Base-by-base conservation (phyloP, 2,888 invertebrate genomes). In the Stramonita haemastoma region DNA sequence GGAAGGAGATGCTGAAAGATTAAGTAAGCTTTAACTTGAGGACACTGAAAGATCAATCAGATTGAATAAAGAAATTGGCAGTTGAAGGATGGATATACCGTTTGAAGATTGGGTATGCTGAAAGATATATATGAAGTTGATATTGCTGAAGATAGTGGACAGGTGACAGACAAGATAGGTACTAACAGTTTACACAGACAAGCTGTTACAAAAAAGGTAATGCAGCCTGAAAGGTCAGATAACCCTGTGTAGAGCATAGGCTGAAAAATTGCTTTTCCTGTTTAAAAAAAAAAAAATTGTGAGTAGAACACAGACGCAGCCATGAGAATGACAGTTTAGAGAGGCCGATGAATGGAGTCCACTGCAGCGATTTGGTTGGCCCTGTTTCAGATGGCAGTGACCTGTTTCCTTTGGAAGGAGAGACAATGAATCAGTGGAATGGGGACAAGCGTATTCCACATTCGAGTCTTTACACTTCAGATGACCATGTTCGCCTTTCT, bases 381-480 rank as follows among this genome's bases (percentile, higher is more conserved):
- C 86, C 32, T 86, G 86, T 86, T 86, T 60, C 86, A 86, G 86
- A 86, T 86, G 86, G 60, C 86, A 66, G 86, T 4, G 19, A 34
- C 19, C 86, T 66, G 66, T 34, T 86, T 26, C 26, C 66, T 29
- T 4, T 36, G 32, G 86, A 86, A 34, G 60, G 26, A 22, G 60
- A 86, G 66, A 34, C 34, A 34, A 34, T 86, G 19, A 32, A 70
- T 34, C 36, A 34, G n/a, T 60, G 83, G 81, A 83, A n/a, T 60
- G 56, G 26, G 5, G 22, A 79, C n/a, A 34, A 88, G 2, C 60
- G 29, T 13, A 26, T n/a, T 19, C 81, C 34, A 26, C 81, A 60
- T 29, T 60, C 56, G 22, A 70, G 66, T 46, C 29, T 56, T 13
- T 79, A 88, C 83, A 60, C 66, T 56, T 11, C 60, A 1, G 57